phyloP scores from a whole-genome alignment of 2,113 vertebrate species.

The Leptocoma aspasia region DNA sequence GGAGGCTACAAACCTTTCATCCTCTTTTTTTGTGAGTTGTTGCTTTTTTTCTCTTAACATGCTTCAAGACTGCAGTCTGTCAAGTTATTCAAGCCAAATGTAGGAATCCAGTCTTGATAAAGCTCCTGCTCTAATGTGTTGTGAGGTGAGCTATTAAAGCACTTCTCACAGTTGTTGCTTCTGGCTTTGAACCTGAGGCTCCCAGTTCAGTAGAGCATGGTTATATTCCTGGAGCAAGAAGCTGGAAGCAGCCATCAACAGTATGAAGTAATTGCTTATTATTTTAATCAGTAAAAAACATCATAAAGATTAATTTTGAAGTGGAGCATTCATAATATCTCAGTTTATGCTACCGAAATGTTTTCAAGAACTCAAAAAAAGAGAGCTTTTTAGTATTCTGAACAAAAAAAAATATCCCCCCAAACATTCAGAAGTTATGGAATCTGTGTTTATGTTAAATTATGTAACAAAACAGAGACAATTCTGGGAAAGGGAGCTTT shows the following conservation, averaged over 20 bases:
- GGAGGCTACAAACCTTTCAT: neutral
- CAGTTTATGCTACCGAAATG: neutral
- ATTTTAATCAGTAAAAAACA: neutral
- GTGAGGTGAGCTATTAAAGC: neutral
- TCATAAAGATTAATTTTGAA: neutral
- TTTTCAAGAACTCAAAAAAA: neutral
- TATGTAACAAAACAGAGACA: constrained; percentile 10
- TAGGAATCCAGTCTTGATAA: neutral
- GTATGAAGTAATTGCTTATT: neutral
- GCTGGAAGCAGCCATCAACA: neutral
- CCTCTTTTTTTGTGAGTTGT: neutral
- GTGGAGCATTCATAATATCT: neutral
- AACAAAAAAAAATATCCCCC: neutral
- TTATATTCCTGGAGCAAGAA: neutral
- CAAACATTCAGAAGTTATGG: neutral
- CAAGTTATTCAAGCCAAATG: neutral
- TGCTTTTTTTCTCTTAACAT: neutral
- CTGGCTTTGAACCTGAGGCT: neutral
- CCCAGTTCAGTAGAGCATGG: neutral
- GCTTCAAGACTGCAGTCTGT: neutral
- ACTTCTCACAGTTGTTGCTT: neutral
- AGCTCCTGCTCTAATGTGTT: neutral
- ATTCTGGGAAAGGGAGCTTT: constrained; percentile 26
- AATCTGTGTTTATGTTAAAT: constrained; percentile 29
- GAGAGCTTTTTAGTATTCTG: neutral